These are phyloP conservation scores for Pomacea canaliculata DNA, from an alignment of 2,888 invertebrate species.

Conservation along the genomic window DNA sequence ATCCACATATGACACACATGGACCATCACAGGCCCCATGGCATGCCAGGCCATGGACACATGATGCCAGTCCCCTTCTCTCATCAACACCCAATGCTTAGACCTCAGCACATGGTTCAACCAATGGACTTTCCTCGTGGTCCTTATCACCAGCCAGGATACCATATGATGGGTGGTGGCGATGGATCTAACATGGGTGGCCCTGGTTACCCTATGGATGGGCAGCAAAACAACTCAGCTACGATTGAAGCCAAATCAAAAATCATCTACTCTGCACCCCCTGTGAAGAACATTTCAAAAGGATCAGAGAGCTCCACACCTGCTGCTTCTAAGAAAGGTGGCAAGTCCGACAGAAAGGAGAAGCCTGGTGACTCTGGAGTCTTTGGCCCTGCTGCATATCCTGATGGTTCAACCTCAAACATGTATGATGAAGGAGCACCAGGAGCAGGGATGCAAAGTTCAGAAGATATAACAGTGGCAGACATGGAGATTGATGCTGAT, in stretches of 20 bases:
- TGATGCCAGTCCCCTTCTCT: not conserved
- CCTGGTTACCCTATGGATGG: constrained; percentile 3
- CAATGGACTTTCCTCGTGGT: not conserved
- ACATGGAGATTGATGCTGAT: constrained; percentile 32
- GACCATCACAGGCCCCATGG: constrained; percentile 27
- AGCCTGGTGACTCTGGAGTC: not conserved
- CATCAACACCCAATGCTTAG: not conserved
- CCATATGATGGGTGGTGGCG: constrained; percentile 32
- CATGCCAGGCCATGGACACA: constrained; percentile 16
- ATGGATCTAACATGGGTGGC: constrained; percentile 38
- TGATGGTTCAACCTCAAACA: constrained; percentile 23
- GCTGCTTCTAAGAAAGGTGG: too few species aligned
- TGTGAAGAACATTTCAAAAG: constrained; percentile 47
- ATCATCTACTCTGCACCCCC: constrained; percentile 65
- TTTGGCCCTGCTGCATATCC: not conserved
- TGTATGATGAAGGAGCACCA: not conserved
- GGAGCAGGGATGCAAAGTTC: not conserved
- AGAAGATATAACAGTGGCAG: constrained; percentile 23
- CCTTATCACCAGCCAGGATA: constrained; percentile 9
- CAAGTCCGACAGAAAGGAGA: not conserved
- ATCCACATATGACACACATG: constrained; percentile 33
- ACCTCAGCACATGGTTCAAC: not conserved
- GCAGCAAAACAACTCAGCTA: constrained; percentile 14
- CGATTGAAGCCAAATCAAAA: constrained; percentile 49
- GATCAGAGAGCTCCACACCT: not conserved